Percentiles rank a stretch among this genome's conserved stretches.
These are phyloP conservation scores for Scolopax rusticola DNA, from an alignment of 2,797 vertebrate species.

Conservation along the genomic window DNA sequence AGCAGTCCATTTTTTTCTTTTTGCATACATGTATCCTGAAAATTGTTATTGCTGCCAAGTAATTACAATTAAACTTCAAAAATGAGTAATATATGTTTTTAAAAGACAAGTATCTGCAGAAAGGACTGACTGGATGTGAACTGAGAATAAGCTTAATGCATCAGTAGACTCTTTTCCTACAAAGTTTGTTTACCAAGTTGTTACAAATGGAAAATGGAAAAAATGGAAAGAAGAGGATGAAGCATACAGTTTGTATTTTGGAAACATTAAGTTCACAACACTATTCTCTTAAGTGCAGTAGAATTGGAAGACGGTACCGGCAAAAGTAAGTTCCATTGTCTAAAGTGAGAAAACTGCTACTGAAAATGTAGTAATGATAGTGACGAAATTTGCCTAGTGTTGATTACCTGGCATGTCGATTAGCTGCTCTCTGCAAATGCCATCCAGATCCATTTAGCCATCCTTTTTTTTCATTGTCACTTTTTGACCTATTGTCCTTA, in stretches of 20 bases:
- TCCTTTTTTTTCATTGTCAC: not conserved
- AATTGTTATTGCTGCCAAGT: not conserved
- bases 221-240: not conserved
- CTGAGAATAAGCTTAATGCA: not conserved
- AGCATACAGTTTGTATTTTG: not conserved
- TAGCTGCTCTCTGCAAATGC: not conserved
- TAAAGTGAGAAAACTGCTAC: not conserved
- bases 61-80: not conserved
- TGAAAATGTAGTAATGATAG: not conserved
- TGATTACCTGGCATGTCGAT: not conserved
- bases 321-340: not conserved
- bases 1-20: not conserved
- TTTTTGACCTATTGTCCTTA: not conserved
- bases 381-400: not conserved
- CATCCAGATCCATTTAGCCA: not conserved
- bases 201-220: not conserved
- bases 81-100: not conserved
- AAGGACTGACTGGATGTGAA: not conserved
- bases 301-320: not conserved
- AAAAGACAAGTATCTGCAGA: not conserved
- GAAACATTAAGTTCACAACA: not conserved
- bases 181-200: not conserved
- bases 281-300: not conserved
- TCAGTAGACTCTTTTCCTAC: not conserved
- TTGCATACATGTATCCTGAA: not conserved